Base-by-base conservation (phyloP, 1,140 invertebrate genomes). In the Drosophila athabasca region DNA sequence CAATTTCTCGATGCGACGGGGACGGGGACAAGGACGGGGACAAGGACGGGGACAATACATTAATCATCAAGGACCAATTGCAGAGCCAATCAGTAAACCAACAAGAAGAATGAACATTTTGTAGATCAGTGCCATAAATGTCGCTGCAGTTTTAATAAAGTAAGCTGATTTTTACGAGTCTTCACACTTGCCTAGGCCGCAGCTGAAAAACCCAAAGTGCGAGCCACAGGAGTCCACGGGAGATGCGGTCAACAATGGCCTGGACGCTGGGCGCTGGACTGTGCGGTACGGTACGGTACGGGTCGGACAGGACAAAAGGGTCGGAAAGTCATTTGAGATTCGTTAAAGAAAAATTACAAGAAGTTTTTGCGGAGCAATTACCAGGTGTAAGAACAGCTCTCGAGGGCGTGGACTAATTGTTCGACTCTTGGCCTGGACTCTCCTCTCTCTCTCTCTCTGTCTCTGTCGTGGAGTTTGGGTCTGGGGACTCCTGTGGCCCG, bases 281-380 rank as follows among this genome's bases (percentile, higher is more conserved):
- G 2, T 2, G 5, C 24, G 24, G 24, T 0, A 0, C 24, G 24
- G 24, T 3, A 5, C 24, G 24, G 2, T 4, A 4, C 24, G 24
- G 24, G 24, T 26, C 17, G 19, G 45, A n/a, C 5, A 45, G 51
- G 26, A 69, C 65, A 65, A 74, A 62, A 52, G 58, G 81, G 80
- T 76, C 59, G 49, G 53, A 66, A 62, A 83, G 82, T 87, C 82
- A 87, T 87, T 88, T 78, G 76, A 87, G 75, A 79, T 82, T 75
- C 75, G 83, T 87, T 87, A 79, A 87, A 79, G 82, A 68, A 76
- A 87, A 89, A 88, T 88, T 89, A 88, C 79, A 79, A 50, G 66
- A 79, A 78, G 82, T 88, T 83, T 80, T 65, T 79, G 77, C 82
- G 84, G 72, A 83, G 79, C 83, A 89, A 88, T 88, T 88, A 89